These are phyloP conservation scores for Drosophila elegans DNA, from an alignment of 1,140 invertebrate genomes.

Conservation along the genomic window DNA sequence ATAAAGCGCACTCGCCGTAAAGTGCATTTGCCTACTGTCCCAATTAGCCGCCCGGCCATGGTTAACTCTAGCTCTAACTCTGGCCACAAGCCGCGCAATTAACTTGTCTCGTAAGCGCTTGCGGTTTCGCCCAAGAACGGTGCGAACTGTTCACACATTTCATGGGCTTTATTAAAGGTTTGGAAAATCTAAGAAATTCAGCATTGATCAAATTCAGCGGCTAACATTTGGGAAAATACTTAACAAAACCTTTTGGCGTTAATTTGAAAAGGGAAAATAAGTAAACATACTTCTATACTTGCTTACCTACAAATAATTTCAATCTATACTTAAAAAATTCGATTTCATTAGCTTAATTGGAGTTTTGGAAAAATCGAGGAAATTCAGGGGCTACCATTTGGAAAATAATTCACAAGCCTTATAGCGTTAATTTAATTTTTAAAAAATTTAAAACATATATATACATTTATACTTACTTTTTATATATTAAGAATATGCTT, in stretches of 20 bases:
- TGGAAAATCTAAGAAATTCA: conserved; percentile 31
- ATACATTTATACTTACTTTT: too few species aligned
- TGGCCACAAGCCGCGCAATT: conserved; percentile 61
- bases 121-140: conserved; percentile 49
- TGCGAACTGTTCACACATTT: conserved; percentile 75
- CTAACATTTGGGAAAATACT: conserved; percentile 6
- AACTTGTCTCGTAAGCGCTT: conserved; percentile 63
- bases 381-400: too few species aligned
- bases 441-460: too few species aligned
- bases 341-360: too few species aligned
- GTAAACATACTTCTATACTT: neutral
- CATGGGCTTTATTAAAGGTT: conserved; percentile 28
- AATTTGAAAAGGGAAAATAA: neutral
- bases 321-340: too few species aligned
- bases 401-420: too few species aligned
- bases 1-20: conserved; percentile 27
- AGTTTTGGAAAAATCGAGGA: too few species aligned
- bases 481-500: too few species aligned
- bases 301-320: too few species aligned
- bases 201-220: conserved; percentile 6
- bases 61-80: conserved; percentile 8
- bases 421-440: too few species aligned
- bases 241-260: neutral
- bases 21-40: conserved; percentile 43
- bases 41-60: conserved; percentile 65